Conservation (phyloP, 2,888 invertebrate genomes). For the Liopterus haemorrhoidalis region DNA sequence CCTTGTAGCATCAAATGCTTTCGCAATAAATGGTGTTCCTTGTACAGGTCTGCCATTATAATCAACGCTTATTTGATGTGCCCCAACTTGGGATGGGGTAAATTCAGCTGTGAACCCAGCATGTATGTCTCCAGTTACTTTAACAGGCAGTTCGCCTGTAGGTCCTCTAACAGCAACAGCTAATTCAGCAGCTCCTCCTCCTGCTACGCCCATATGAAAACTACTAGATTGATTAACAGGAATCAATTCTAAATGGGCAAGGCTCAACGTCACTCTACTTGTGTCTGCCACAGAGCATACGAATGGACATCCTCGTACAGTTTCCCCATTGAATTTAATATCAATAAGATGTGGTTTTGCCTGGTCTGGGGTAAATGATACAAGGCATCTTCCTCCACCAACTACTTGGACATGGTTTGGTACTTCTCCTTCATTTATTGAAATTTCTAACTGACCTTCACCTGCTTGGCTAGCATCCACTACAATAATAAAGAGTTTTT, state of each 20-base stretch:
- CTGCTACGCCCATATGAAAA: constrained; percentile 73
- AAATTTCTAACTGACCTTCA: constrained; percentile 98
- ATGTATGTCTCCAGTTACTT: constrained; percentile 82
- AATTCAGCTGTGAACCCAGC: constrained; percentile 87
- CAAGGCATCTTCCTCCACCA: constrained; percentile 89
- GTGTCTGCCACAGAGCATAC: constrained; percentile 79
- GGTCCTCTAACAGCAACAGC: constrained; percentile 88
- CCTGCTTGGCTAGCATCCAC: constrained; percentile 98
- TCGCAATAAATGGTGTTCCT: constrained; percentile 84
- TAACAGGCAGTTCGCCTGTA: constrained; percentile 76
- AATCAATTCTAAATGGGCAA: constrained; percentile 73
- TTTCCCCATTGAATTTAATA: constrained; percentile 93
- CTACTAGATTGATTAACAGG: constrained; percentile 76
- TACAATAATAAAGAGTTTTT: constrained; percentile 45
- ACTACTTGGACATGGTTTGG: constrained; percentile 97
- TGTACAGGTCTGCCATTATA: constrained; percentile 85
- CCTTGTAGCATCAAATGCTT: constrained; percentile 87
- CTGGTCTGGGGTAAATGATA: constrained; percentile 89
- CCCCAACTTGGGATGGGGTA: constrained; percentile 87
- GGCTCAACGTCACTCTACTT: constrained; percentile 65
- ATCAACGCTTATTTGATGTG: constrained; percentile 83
- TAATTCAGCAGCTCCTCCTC: constrained; percentile 71
- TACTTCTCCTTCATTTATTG: constrained; percentile 97
- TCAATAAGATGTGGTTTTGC: constrained; percentile 89
- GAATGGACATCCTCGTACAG: constrained; percentile 86